These are phyloP conservation scores for Microctonus aethiopoides DNA, from an alignment of 2,888 invertebrate species.

Conservation along the genomic window DNA sequence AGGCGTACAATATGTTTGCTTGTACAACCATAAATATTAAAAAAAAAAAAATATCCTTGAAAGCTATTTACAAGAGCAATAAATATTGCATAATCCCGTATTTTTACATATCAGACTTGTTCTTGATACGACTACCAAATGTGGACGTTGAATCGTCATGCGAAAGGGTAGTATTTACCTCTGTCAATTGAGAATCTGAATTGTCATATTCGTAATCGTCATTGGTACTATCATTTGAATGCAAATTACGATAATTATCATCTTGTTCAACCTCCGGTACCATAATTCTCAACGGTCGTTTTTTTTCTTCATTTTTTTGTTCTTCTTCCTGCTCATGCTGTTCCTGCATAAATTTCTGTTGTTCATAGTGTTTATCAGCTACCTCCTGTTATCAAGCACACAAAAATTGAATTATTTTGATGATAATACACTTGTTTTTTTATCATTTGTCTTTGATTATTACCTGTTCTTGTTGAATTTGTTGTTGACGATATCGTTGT, in stretches of 20 bases:
- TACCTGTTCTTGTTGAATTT: constrained; percentile 40
- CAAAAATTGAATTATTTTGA: neutral
- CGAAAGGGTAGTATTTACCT: constrained; percentile 33
- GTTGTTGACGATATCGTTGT: constrained; percentile 40
- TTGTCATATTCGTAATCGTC: constrained; percentile 56
- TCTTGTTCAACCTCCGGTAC: constrained; percentile 68
- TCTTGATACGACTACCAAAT: constrained; percentile 54
- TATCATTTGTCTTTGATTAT: neutral
- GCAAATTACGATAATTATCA: constrained; percentile 56
- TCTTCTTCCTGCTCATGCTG: constrained; percentile 30
- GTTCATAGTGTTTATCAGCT: constrained; percentile 40
- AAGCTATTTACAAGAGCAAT: neutral
- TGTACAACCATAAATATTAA: constrained; percentile 10
- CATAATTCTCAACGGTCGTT: constrained; percentile 67
- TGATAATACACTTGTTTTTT: neutral
- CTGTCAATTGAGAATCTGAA: constrained; percentile 40
- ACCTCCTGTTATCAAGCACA: constrained; percentile 29
- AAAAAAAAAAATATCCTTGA: neutral
- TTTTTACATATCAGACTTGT: constrained; percentile 37
- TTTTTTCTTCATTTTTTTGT: constrained; percentile 43
- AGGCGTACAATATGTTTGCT: neutral
- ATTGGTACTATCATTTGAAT: constrained; percentile 41
- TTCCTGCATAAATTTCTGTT: constrained; percentile 33
- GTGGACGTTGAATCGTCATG: constrained; percentile 41
- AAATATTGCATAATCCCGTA: neutral